Evolutionary conservation across 2,888 invertebrate species (phyloP).

Genomic region (Metallyticus violacea): DNA sequence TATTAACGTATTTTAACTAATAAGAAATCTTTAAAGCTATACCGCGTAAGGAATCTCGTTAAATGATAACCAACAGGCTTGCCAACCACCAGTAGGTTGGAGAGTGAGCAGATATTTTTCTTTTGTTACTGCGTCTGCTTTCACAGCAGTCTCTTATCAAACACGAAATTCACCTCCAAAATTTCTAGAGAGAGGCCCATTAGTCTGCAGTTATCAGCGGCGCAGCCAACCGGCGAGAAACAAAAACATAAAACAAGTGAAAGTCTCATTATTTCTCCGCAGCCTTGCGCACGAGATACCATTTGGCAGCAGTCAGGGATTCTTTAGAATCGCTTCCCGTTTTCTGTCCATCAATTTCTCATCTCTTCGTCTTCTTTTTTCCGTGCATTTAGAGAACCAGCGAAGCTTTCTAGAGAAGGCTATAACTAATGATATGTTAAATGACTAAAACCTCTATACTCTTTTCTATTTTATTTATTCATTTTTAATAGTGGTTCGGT

Average conservation of each 20-base stretch:
- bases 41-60: too few relatives aligned
- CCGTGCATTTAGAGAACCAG: too few relatives aligned
- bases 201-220: neutral
- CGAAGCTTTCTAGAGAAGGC: too few relatives aligned
- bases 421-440: too few relatives aligned
- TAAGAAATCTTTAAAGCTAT: too few relatives aligned
- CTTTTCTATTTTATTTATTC: too few relatives aligned
- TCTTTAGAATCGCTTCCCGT: neutral
- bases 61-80: neutral
- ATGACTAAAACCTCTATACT: too few relatives aligned
- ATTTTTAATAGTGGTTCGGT: too few relatives aligned
- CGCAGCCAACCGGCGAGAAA: neutral
- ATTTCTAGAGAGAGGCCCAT: neutral
- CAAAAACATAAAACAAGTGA: neutral
- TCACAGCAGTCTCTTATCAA: neutral
- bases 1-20: too few relatives aligned
- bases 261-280: neutral
- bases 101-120: neutral
- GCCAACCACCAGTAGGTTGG: neutral
- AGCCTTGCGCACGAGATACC: neutral
- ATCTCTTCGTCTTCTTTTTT: neutral
- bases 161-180: neutral
- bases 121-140: neutral
- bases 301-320: neutral
- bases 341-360: neutral